phyloP scores from a whole-genome alignment of 2,888 invertebrate genomes.

The Tetragonula carbonaria region DNA sequence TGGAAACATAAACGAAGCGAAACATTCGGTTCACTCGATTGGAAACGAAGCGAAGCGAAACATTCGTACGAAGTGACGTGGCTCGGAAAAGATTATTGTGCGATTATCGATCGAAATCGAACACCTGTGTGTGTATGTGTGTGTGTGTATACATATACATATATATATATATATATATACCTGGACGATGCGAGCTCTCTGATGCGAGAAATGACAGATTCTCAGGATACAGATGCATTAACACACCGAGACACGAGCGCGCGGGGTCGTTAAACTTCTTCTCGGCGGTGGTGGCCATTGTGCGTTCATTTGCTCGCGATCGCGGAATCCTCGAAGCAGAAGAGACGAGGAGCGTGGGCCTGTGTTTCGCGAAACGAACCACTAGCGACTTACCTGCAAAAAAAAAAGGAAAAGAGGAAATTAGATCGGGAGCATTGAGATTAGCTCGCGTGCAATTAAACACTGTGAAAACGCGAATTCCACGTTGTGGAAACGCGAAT shows the following conservation, averaged over 20 bases:
- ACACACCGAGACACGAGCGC: slow-evolving; percentile 43
- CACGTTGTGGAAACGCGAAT: neutral
- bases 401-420: neutral
- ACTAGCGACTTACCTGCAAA: slow-evolving; percentile 53
- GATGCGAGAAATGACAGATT: slow-evolving; percentile 47
- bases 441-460: neutral
- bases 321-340: slow-evolving; percentile 11
- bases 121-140: neutral
- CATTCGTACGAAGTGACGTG: too few relatives aligned
- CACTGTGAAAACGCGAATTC: neutral
- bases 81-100: neutral
- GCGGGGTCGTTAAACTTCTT: slow-evolving; percentile 53
- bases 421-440: neutral
- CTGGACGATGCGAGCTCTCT: slow-evolving; percentile 39
- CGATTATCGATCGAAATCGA: slow-evolving; percentile 49
- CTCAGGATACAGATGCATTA: slow-evolving; percentile 51
- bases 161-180: neutral
- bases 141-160: too few relatives aligned
- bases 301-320: slow-evolving; percentile 45
- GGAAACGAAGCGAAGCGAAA: too few relatives aligned
- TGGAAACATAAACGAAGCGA: too few relatives aligned
- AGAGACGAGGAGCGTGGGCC: neutral
- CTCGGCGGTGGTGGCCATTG: slow-evolving; percentile 4
- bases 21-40: too few relatives aligned
- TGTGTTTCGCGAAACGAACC: neutral